Conservation (phyloP, 53 echinoderm and acorn worm species). For the Stichopus horrens region DNA sequence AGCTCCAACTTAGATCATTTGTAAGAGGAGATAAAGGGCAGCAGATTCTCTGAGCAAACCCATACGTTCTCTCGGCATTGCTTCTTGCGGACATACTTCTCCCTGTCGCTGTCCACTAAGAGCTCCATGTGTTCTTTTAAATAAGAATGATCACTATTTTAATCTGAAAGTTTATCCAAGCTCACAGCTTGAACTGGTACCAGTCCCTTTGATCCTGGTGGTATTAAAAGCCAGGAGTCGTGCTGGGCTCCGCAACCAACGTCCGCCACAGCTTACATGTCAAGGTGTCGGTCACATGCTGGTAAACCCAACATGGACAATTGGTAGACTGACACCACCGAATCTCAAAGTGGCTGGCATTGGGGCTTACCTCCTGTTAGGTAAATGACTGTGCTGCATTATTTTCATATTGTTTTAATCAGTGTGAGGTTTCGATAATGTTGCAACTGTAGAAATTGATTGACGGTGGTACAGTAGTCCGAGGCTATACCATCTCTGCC, state of each 20-base stretch:
- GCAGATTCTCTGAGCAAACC: too few species aligned
- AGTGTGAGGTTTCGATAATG: not conserved
- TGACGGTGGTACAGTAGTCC: too few species aligned
- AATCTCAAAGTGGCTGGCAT: not conserved
- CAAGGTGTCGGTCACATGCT: not conserved
- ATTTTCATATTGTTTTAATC: not conserved
- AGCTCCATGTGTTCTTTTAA: too few species aligned
- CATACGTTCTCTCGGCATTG: too few species aligned
- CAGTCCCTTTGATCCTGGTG: not conserved
- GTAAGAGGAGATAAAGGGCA: too few species aligned
- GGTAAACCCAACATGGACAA: not conserved
- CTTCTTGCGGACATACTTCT: too few species aligned
- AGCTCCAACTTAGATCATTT: too few species aligned
- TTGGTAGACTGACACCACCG: not conserved
- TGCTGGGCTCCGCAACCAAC: not conserved
- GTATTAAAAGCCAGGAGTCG: not conserved
- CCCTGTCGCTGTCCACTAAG: too few species aligned
- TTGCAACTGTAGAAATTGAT: not conserved
- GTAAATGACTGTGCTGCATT: not conserved
- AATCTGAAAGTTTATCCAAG: slow-evolving; percentile 3
- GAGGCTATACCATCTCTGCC: too few species aligned
- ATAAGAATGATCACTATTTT: not conserved
- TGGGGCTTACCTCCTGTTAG: not conserved
- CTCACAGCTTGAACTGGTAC: not conserved
- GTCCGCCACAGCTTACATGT: not conserved